Conservation (phyloP, 2,888 invertebrate genomes). For the Arenicola marina region DNA sequence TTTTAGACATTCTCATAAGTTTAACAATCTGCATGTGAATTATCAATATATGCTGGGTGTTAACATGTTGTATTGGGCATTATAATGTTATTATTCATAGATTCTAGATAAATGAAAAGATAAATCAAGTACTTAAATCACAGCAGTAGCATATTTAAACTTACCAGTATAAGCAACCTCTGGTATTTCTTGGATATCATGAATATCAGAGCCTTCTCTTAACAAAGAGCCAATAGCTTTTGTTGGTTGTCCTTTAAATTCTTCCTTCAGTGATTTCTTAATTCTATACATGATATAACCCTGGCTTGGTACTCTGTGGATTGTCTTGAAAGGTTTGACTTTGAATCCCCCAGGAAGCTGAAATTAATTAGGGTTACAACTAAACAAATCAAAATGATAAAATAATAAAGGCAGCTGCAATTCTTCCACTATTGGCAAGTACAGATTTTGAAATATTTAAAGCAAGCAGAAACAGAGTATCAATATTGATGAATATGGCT, state of each 20-base stretch:
- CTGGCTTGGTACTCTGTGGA: constrained; percentile 49
- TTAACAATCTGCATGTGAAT: no score
- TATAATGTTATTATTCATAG: no score
- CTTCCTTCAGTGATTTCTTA: constrained; percentile 39
- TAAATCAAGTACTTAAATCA: no score
- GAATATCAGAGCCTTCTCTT: constrained; percentile 37
- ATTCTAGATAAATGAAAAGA: no score
- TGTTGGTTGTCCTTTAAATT: constrained; percentile 35
- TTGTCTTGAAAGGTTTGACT: constrained; percentile 45
- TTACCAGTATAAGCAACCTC: constrained; percentile 53
- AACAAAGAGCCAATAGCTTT: constrained; percentile 38
- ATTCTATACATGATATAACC: constrained; percentile 51
- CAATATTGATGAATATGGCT: no score
- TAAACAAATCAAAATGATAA: not conserved
- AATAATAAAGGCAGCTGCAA: no score
- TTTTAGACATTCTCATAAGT: no score
- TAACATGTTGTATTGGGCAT: no score
- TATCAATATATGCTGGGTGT: no score
- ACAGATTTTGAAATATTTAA: no score
- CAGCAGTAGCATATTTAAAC: not conserved
- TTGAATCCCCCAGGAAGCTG: constrained; percentile 39
- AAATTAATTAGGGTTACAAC: constrained; percentile 14
- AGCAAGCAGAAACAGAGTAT: no score
- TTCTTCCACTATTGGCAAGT: no score
- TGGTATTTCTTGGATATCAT: constrained; percentile 38